Base-by-base conservation (phyloP, 2,888 invertebrate species). In the Pinctada fucata region DNA sequence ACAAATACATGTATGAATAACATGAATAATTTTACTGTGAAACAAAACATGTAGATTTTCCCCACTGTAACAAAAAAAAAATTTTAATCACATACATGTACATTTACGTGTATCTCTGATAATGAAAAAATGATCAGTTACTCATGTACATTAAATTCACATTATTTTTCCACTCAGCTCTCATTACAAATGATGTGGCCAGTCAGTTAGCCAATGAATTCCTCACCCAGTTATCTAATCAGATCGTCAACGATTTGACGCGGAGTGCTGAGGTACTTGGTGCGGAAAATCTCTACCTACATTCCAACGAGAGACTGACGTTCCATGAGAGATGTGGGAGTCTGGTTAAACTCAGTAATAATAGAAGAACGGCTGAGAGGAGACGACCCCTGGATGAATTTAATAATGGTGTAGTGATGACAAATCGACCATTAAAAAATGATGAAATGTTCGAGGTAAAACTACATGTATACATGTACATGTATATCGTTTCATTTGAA, bases 321-420 rank as follows among this genome's bases (percentile, higher is more conserved):
- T 98, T 98, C 93, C 98, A 98, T 92, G 95, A 96, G 72, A 94
- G 96, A 82, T 97, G 97, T 91, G 98, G 98, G 0, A 95, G 96
- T 13, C 93, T 98, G 81, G 96, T 98, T 0, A 97, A 97, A 91
- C 93, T 92, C 49, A 90, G 87, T 78, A 90, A 89, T 79, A 87
- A 85, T 51, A 81, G 90, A 13, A 79, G 90, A 49, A 90, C 91
- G 10, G 92, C 90, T 3, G 92, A 92, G 77, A 83, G 92, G 13
- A 83, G 89, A 16, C 84, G 91, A 50, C 91, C 92, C 0, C 80
- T 91, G 66, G 92, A 92, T 79, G 92, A 92, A 83, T 92, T 92
- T 81, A 92, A 92, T 82, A 92, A 92, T 81, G 92, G 92, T 2
- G 92, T 92, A 6, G 92, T 92, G 10, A 92, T 92, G 91, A 92